Evolutionary conservation across 1,140 invertebrate species (phyloP).

Genomic region (Dreissena rostriformis): DNA sequence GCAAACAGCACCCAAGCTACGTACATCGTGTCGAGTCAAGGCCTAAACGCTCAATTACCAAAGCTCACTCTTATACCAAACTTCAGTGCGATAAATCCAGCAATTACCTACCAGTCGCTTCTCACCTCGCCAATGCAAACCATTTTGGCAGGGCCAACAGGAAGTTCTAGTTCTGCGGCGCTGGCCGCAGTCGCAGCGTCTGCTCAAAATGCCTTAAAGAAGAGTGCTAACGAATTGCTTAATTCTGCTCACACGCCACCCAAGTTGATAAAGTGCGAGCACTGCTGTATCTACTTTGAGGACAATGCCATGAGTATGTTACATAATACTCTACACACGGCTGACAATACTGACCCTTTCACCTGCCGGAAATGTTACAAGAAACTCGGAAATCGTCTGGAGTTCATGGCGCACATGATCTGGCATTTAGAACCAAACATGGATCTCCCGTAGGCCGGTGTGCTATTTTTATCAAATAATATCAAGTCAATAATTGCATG

Average conservation of each 20-base stretch:
- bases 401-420: conserved; percentile 88
- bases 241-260: conserved; percentile 12
- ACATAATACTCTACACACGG: conserved; percentile 73
- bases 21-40: conserved; percentile 19
- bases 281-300: conserved; percentile 75
- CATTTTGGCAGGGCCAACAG: conserved; percentile 6
- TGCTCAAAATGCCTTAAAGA: neutral
- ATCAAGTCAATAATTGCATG: no score
- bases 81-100: neutral
- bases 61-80: conserved; percentile 54
- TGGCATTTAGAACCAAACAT: conserved; percentile 85
- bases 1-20: conserved; percentile 24
- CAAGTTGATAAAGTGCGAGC: conserved; percentile 68
- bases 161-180: neutral
- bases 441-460: conserved; percentile 40
- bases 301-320: conserved; percentile 74
- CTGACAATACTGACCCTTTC: conserved; percentile 72
- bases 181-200: neutral
- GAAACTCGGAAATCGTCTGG: conserved; percentile 76
- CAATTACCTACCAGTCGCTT: neutral
- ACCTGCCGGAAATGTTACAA: conserved; percentile 74
- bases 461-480: no score
- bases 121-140: conserved; percentile 8
- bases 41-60: conserved; percentile 32
- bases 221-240: no score